Evolutionary conservation across 2,888 invertebrate genomes (phyloP).

Genomic region (Malacosoma neustria): DNA sequence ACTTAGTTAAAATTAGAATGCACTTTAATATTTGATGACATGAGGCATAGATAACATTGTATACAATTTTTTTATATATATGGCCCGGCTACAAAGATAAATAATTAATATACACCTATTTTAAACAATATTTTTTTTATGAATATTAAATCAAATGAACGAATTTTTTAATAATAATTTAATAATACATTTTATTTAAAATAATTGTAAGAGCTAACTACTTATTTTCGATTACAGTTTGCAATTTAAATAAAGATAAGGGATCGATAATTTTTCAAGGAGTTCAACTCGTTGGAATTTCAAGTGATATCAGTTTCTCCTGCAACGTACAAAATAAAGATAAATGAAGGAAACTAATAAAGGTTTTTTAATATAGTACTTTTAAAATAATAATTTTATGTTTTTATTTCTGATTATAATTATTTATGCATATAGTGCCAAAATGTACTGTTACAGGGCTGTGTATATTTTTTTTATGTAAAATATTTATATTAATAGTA

Average conservation of each 20-base stretch:
- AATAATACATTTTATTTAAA: background rate
- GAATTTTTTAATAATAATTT: too few species aligned
- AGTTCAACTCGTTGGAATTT: slow-evolving; percentile 26
- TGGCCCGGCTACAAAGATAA: too few species aligned
- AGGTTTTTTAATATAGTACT: background rate
- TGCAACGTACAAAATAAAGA: background rate
- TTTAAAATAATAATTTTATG: slow-evolving; percentile 6
- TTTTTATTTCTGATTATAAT: slow-evolving; percentile 11
- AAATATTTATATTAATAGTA: slow-evolving; percentile 32
- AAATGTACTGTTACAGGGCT: slow-evolving; percentile 33
- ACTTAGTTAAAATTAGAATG: too few species aligned
- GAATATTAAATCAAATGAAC: too few species aligned
- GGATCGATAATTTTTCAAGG: slow-evolving; percentile 64
- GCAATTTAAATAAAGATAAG: slow-evolving; percentile 66
- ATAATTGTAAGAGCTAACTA: slow-evolving; percentile 20
- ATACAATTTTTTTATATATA: too few species aligned
- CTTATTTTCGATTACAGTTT: slow-evolving; percentile 56
- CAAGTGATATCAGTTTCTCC: slow-evolving; percentile 12
- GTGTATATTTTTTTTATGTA: slow-evolving; percentile 24
- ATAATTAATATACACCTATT: too few species aligned
- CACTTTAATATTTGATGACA: too few species aligned
- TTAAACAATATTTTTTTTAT: too few species aligned
- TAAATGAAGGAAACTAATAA: background rate
- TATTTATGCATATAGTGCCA: slow-evolving; percentile 26
- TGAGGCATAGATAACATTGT: too few species aligned